A percentile compares a stretch with the other conserved stretches of the same genome.
Evolutionary conservation across 2,888 invertebrate genomes (phyloP).

Genomic region (Parochlus steinenii): DNA sequence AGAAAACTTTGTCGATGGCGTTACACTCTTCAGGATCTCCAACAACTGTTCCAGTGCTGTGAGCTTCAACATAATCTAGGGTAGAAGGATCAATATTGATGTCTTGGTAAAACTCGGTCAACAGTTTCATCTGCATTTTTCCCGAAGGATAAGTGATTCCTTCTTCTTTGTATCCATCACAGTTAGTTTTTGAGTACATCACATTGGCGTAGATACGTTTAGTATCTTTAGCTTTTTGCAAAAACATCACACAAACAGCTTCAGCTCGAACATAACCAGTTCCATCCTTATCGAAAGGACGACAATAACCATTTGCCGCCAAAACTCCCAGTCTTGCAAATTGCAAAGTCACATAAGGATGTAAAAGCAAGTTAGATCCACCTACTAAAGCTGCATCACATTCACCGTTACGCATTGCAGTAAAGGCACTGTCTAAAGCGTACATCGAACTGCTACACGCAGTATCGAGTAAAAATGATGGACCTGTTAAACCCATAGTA

Average conservation of each 20-base stretch:
- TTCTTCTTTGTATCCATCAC: constrained; percentile 59
- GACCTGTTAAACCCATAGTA: constrained; percentile 73
- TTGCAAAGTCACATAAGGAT: constrained; percentile 77
- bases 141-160: constrained; percentile 53
- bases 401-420: constrained; percentile 56
- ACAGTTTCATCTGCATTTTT: constrained; percentile 40
- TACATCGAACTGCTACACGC: constrained; percentile 90
- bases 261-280: constrained; percentile 76
- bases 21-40: constrained; percentile 87
- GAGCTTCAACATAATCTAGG: constrained; percentile 73
- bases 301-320: constrained; percentile 72
- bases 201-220: constrained; percentile 50
- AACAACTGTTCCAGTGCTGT: constrained; percentile 64
- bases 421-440: constrained; percentile 69
- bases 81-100: constrained; percentile 49
- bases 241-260: constrained; percentile 47
- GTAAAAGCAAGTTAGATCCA: constrained; percentile 69
- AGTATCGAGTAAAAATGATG: constrained; percentile 77
- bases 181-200: constrained; percentile 63
- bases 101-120: constrained; percentile 48
- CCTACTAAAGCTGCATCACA: constrained; percentile 84
- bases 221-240: constrained; percentile 55
- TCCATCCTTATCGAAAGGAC: constrained; percentile 73
- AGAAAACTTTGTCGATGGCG: constrained; percentile 66
- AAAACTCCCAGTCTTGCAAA: constrained; percentile 66